A percentile compares a stretch with the other conserved stretches of the same genome.
Evolutionary conservation across 2,797 vertebrate genomes (phyloP).

Genomic region (Morus bassanus): DNA sequence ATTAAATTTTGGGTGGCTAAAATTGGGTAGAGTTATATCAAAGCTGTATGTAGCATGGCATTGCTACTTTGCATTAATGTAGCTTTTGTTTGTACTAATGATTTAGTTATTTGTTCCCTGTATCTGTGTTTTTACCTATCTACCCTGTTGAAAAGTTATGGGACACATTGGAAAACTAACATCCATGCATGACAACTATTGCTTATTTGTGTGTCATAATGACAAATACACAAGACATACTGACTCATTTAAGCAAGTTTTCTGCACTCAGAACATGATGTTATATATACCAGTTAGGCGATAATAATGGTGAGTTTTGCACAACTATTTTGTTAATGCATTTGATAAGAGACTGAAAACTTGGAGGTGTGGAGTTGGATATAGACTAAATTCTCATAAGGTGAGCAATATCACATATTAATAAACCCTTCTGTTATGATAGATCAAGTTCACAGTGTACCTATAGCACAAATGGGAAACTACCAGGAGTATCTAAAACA

Average conservation of each 20-base stretch:
- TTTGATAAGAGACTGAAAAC: not conserved
- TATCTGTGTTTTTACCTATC: not conserved
- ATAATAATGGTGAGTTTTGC: not conserved
- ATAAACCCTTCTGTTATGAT: conserved; percentile 5
- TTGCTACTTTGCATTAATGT: not conserved
- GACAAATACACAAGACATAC: not conserved
- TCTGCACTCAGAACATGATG: not conserved
- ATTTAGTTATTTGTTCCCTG: not conserved
- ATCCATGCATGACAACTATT: not conserved
- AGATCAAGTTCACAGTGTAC: conserved; percentile 83
- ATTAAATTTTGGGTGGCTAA: not conserved
- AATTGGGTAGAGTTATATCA: not conserved
- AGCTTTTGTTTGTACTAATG: not conserved
- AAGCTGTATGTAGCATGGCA: not conserved
- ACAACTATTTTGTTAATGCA: not conserved
- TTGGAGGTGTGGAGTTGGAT: not conserved
- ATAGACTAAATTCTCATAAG: not conserved
- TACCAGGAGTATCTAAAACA: conserved; percentile 83
- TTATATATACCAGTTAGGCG: not conserved
- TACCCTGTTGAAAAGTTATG: not conserved
- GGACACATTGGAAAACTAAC: not conserved
- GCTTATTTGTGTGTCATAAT: not conserved
- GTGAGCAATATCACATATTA: not conserved
- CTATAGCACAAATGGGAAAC: conserved; percentile 85
- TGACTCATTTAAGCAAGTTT: not conserved